A percentile compares a stretch with the other conserved stretches of the same genome.
Evolutionary conservation across 2,888 invertebrate genomes (phyloP).

Genomic region (Eurytoma adleriae): DNA sequence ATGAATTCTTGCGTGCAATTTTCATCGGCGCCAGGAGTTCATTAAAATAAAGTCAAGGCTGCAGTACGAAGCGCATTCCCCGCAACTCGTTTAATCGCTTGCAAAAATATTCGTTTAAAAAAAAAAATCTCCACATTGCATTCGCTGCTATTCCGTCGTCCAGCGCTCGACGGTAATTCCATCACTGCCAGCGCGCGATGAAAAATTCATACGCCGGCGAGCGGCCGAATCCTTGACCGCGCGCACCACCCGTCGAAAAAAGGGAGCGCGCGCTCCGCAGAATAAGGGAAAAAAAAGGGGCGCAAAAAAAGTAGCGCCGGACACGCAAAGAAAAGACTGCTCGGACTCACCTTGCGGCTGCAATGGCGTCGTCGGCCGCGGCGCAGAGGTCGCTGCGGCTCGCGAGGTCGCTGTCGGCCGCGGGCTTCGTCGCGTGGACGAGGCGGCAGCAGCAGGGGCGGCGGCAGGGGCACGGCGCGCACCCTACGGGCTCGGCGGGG

Average conservation of each 20-base stretch:
- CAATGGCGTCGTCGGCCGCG: slow-evolving; percentile 63
- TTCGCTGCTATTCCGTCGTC: too few relatives aligned
- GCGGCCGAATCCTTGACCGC: not conserved
- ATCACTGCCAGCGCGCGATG: too few relatives aligned
- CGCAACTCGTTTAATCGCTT: too few relatives aligned
- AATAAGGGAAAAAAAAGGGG: not conserved
- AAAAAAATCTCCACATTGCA: too few relatives aligned
- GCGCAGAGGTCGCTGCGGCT: slow-evolving; percentile 68
- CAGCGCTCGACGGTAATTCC: too few relatives aligned
- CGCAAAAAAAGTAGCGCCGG: not conserved
- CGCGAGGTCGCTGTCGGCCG: slow-evolving; percentile 46
- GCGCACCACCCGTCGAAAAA: not conserved
- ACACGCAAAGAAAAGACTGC: not conserved
- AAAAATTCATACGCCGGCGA: too few relatives aligned
- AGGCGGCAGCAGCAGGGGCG: not conserved
- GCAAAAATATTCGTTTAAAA: too few relatives aligned
- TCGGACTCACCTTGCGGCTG: slow-evolving; percentile 74
- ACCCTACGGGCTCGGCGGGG: not conserved
- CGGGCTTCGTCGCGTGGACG: not conserved
- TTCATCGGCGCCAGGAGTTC: too few relatives aligned
- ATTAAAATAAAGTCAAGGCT: too few relatives aligned
- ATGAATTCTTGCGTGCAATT: too few relatives aligned
- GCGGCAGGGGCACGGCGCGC: not conserved
- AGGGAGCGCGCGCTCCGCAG: not conserved
- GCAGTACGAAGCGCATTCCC: too few relatives aligned